Conservation (phyloP, 2,113 vertebrate species). For the Hemibates koningsi region DNA sequence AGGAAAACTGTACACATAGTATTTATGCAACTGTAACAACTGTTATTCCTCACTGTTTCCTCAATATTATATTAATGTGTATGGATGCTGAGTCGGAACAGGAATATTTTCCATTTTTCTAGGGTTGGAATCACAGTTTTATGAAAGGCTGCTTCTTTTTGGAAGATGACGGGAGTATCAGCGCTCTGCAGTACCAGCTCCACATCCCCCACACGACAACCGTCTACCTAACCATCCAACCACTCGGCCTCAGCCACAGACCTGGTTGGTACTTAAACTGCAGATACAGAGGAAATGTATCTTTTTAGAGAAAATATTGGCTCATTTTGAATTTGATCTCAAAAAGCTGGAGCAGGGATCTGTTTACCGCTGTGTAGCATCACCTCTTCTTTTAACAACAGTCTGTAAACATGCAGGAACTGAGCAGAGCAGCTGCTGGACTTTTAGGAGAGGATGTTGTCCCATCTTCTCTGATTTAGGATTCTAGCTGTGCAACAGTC, state of each 20-base stretch:
- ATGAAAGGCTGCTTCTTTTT: conserved; percentile 88
- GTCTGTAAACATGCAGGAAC: fast-evolving
- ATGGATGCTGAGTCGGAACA: not conserved
- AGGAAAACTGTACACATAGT: not conserved
- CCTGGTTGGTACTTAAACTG: conserved; percentile 33
- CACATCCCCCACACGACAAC: conserved; percentile 74
- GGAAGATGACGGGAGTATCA: conserved; percentile 79
- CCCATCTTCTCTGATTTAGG: not conserved
- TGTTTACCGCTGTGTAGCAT: not conserved
- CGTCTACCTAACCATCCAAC: conserved; percentile 81
- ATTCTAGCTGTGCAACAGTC: not conserved
- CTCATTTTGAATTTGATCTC: not conserved
- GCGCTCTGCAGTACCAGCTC: conserved; percentile 82
- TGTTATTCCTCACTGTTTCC: not conserved
- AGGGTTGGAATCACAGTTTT: conserved; percentile 79
- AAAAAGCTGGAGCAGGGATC: not conserved
- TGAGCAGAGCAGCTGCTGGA: not conserved
- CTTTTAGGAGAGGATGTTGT: not conserved
- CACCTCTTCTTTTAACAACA: not conserved
- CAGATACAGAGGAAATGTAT: not conserved
- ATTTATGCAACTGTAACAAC: not conserved
- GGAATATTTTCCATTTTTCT: conserved; percentile 12
- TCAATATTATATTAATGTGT: not conserved
- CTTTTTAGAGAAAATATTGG: not conserved
- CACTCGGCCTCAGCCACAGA: conserved; percentile 68